These are phyloP conservation scores for Atractosteus spatula DNA, from an alignment of 2,113 vertebrate genomes.

Conservation along the genomic window DNA sequence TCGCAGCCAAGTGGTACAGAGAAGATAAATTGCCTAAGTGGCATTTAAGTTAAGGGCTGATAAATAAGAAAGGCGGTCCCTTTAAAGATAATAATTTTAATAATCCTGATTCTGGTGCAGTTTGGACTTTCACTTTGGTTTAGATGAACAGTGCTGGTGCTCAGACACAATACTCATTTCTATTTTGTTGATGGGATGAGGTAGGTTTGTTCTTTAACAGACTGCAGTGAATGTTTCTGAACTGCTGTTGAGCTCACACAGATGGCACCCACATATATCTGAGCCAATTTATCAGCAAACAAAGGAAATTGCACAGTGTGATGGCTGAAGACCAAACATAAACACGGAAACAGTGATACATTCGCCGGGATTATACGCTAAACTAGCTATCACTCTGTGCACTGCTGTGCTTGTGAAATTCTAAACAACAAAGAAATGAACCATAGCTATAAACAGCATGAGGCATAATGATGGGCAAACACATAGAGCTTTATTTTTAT, in stretches of 20 bases:
- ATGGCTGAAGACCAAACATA: slow-evolving; percentile 5
- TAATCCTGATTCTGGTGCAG: too few species aligned
- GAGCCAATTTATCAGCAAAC: background rate
- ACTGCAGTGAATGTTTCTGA: background rate
- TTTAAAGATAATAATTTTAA: too few species aligned
- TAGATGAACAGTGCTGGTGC: too few species aligned
- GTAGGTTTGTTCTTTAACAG: too few species aligned
- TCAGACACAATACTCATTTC: too few species aligned
- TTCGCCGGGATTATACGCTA: background rate
- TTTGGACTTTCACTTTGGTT: too few species aligned
- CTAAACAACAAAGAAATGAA: background rate
- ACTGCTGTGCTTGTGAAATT: background rate
- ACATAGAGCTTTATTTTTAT: background rate
- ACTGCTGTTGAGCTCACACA: slow-evolving; percentile 2
- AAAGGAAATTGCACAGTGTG: background rate
- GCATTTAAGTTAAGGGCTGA: too few species aligned
- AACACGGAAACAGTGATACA: background rate
- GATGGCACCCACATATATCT: background rate
- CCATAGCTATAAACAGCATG: background rate
- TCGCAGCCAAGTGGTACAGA: too few species aligned
- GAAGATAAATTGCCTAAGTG: too few species aligned
- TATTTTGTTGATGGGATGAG: too few species aligned
- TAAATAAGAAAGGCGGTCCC: too few species aligned
- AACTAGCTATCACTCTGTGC: background rate
- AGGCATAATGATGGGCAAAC: background rate